These are phyloP conservation scores for Spilosoma lubricipeda DNA, from an alignment of 2,888 invertebrate genomes.

Conservation along the genomic window DNA sequence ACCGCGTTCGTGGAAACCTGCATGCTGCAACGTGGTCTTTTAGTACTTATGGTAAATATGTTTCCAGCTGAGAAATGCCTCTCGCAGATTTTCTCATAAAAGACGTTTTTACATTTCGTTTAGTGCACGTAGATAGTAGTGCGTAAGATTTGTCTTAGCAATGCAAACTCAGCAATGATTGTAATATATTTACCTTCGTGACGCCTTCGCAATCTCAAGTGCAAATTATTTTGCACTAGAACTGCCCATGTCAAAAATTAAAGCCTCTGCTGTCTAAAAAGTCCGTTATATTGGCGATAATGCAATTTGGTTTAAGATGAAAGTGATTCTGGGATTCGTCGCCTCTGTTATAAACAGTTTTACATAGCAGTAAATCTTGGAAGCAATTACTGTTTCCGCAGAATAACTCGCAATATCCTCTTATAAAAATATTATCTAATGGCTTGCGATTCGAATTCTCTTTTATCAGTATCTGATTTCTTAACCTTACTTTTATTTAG, in stretches of 20 bases:
- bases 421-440: not conserved
- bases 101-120: not conserved
- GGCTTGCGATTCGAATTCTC: not conserved
- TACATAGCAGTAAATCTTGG: slow-evolving; percentile 8
- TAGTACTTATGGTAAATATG: too few species aligned
- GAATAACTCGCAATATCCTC: not conserved
- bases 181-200: too few species aligned
- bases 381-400: slow-evolving; percentile 1
- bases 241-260: not conserved
- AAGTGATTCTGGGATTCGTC: not conserved
- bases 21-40: too few species aligned
- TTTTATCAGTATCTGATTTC: not conserved
- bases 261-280: too few species aligned
- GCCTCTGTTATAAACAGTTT: slow-evolving; percentile 1
- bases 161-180: too few species aligned
- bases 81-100: not conserved
- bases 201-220: too few species aligned
- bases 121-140: too few species aligned
- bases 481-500: too few species aligned
- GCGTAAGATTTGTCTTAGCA: too few species aligned
- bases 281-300: slow-evolving; percentile 5
- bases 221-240: too few species aligned
- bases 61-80: not conserved
- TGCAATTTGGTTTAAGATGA: slow-evolving; percentile 3
- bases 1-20: too few species aligned